Base-by-base conservation (phyloP, 2,113 vertebrate species). In the Malaclemys terrapin region DNA sequence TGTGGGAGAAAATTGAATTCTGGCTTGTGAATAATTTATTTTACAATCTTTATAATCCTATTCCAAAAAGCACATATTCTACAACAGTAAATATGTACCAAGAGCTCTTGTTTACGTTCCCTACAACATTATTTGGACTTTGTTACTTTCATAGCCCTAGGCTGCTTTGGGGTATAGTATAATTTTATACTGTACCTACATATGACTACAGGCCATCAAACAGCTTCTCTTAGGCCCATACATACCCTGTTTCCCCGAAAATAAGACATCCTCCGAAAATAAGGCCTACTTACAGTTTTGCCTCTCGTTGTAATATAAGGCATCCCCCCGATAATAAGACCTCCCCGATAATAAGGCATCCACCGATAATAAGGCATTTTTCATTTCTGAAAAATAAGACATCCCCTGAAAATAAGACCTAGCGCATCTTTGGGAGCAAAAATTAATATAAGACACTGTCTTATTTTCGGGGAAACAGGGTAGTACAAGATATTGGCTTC, bases 131-230 rank as follows among this genome's bases (percentile, higher is more conserved):
- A 82, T 87, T 92, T 45, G 57, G 47, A 82, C 83, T 87, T 90
- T n/a, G 57, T 90, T 89, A 80, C 81, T 92, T 95, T 76, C 91
- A 87, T 45, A 89, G 91, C 80, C 80, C 65, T 89, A 76, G 83
- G 83, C 80, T 76, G 65, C 88, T 76, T 52, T 80, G 85, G 56
- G 31, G 5, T 59, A 87, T 80, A 42, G n/a, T 49, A 84, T 76
- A 82, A 57, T 80, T 87, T 91, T 82, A 59, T 49, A 25, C 29
- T 47, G 84, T 57, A 11, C 35, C 50, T 45, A 25, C 85, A 62
- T 69, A 72, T 76, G 56, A 86, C 0, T 12, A 54, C 14, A 57
- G 90, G 42, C 35, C 79, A 91, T 80, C 80, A 75, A n/a, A 90
- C 62, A 47, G n/a, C 47, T 83, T 47, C 88, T 8, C 16, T 27